Base-by-base conservation (phyloP, 2,113 vertebrate species). In the Xiphophorus maculatus region DNA sequence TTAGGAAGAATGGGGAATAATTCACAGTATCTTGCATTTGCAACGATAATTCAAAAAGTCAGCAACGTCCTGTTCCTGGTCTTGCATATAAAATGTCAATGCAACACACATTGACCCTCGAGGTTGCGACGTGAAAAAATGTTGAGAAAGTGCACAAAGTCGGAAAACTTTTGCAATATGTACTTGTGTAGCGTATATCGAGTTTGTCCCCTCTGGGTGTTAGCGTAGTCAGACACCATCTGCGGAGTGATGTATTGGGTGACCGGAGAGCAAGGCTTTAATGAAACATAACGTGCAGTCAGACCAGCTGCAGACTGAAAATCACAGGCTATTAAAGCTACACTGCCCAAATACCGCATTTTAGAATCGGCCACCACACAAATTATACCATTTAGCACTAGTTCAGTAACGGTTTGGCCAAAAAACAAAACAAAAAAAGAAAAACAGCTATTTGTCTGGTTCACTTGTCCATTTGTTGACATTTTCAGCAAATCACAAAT, bases 171-270 rank as follows among this genome's bases (percentile, higher is more conserved):
- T 54, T 25, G 19, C 51, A 54, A 11, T 54, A 22, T 58, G 17
- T n/a, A 58, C 17, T 58, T 58, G 25, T 58, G 25, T 10, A n/a
- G 54, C 72, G 33, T 71, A 71, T 69, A 62, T 67, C 76, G 32
- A 6, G 1, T 69, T 64, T 37, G 63, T 84, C 69, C 71, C 81
- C 62, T 71, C 40, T 42, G 79, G 73, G n/a, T 61, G 30, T 68
- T 75, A 54, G 69, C 67, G 75, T 71, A 69, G 27, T 82, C 66
- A 65, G 37, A 74, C 69, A 54, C 73, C 73, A 71, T 76, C 51
- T 61, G 4, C 69, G 19, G 58, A 69, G 71, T 81, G 40, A 84
- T 65, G 29, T 60, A 81, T 63, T 63, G 65, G 69, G 66, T 76
- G 40, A 79, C 77, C 48, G 62, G 40, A 79, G 44, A 63, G 44